Percentiles rank a stretch among this genome's conserved stretches.
Conservation (phyloP, 2,113 vertebrate species). For the Cynocephalus volans region DNA sequence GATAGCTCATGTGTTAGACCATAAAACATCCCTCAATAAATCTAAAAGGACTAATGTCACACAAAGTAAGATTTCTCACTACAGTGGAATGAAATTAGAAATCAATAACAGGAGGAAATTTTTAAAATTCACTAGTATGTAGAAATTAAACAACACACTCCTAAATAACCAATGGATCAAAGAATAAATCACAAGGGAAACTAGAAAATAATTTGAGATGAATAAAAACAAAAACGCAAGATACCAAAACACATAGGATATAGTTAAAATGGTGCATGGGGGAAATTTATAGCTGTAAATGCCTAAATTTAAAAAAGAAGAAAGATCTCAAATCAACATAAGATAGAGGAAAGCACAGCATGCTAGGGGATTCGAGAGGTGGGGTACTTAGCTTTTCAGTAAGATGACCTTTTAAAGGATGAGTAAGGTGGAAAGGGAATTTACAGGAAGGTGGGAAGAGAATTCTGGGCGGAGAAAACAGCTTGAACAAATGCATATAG, state of each 20-base stretch:
- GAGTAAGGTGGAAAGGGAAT: not conserved
- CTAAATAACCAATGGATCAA: too few relatives aligned
- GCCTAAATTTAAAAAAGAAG: not conserved
- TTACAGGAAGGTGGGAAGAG: conserved; percentile 15
- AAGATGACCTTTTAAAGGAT: conserved; percentile 39
- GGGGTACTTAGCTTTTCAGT: not conserved
- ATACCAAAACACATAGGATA: too few relatives aligned
- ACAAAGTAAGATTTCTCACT: too few relatives aligned
- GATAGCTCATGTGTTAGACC: not conserved
- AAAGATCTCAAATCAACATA: not conserved
- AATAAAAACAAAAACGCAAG: too few relatives aligned
- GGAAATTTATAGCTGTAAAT: not conserved
- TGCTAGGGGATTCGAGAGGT: not conserved
- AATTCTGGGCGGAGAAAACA: not conserved
- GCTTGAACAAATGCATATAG: not conserved
- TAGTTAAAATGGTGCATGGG: too few relatives aligned
- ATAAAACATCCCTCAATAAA: not conserved
- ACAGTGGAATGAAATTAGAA: too few relatives aligned
- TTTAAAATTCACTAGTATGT: too few relatives aligned
- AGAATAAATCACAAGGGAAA: too few relatives aligned
- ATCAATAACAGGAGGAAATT: too few relatives aligned
- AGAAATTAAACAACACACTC: too few relatives aligned
- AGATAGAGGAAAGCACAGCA: not conserved
- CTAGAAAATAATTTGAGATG: too few relatives aligned
- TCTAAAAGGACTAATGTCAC: too few relatives aligned